Base-by-base conservation (phyloP, 2,888 invertebrate genomes). In the Tuberolachnus salignus region DNA sequence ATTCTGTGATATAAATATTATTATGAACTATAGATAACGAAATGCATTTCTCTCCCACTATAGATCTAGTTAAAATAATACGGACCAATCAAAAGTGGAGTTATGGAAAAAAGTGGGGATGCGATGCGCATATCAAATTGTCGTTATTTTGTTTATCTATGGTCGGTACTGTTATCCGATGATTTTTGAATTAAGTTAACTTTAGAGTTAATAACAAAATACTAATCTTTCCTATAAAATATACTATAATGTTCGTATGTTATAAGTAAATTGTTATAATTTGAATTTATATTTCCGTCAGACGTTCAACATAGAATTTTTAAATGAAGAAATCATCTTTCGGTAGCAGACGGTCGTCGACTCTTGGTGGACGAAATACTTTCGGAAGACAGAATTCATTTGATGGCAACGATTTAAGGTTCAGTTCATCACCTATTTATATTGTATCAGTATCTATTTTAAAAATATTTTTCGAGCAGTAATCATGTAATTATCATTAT, bases 371-470 rank as follows among this genome's bases (percentile, higher is more conserved):
- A 16, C 67, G 69, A n/a, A 78, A 78, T 13, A 78, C 78, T 16
- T 78, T 78, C 51, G 69, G 69, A 51, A 59, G 78, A n/a, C 78
- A 78, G 14, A 78, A 67, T 61, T 78, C 78, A 59, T 78, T 78
- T 61, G 78, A 78, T 21, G 59, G 67, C 14, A 78, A 57, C 51
- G 78, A 78, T 59, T 59, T 59, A 0, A 78, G 59, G 78, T 78
- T 67, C 26, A 1, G 19, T 66, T 46, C 3, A 70, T 66, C 23
- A 16, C 6, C 10, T n/a, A 26, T 26, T 2, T 2, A 23, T 6
- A 23, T 11, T 55, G 11, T 55, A 13, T 6, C n/a, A n/a, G n/a
- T n/a, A n/a, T n/a, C n/a, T n/a, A n/a, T n/a, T n/a, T n/a, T n/a
- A n/a, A 21, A 11, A 21, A 11, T 19, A 55, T 55, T 55, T 13